Base-by-base conservation (phyloP, 2,888 invertebrate species). In the Dasypogon diadema region DNA sequence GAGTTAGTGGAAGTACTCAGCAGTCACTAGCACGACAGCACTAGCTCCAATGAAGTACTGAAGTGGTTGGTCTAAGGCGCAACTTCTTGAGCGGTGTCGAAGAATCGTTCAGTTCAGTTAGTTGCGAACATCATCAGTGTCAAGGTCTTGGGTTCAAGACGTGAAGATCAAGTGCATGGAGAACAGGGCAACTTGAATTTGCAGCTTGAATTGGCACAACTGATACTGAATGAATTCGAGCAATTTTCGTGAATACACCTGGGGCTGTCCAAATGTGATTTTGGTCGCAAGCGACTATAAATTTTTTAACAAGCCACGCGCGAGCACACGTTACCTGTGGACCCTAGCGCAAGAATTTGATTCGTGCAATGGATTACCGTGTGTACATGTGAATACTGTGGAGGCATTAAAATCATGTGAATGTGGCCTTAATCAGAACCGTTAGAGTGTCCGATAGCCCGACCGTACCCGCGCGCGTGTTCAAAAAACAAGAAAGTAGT, bases 101-200 rank as follows among this genome's bases (percentile, higher is more conserved):
- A 34, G 54, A 51, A 70, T 34, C 65, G 65, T 77, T 77, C 75
- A 77, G 76, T 81, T 83, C 83, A 85, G 85, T 85, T 82, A 82
- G 81, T 81, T 83, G 84, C 83, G 82, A 85, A 83, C 85, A 82
- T 85, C 86, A 83, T 84, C 86, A 86, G 85, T 86, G 86, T 86
- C 86, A 86, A 86, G 86, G 86, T 85, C 85, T 85, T 77, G 70
- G 73, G 76, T 68, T 78, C 82, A 82, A 84, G 82, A 48, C 58
- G 46, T 42, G 56, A 73, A 56, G 55, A 37, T 42, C 37, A 56
- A 73, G 56, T 55, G 56, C 55, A 56, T 22, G 16, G 37, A 30
- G 37, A 24, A 21, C 21, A 42, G 48, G 16, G 22, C 34, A 34
- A 30, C 42, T 73, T 73, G 56, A 21, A 34, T 2, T 4, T 34